Conservation (phyloP, 1,140 invertebrate species). For the Lanistes nyassanus region DNA sequence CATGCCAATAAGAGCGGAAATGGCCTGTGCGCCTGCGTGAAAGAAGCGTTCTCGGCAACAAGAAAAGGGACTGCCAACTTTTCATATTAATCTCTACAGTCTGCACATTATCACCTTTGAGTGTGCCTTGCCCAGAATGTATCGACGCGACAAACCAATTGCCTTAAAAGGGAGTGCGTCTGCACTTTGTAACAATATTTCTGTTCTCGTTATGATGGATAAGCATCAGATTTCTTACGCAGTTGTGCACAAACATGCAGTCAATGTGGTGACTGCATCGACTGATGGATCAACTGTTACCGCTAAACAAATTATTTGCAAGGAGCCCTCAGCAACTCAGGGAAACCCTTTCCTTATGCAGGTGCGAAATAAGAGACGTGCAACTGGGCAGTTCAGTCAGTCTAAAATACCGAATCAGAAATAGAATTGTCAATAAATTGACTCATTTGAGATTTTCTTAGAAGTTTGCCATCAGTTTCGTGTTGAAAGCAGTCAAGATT, state of each 20-base stretch:
- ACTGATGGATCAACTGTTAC: constrained; percentile 57
- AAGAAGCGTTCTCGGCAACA: constrained; percentile 48
- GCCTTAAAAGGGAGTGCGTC: constrained; percentile 59
- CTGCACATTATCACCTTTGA: neutral
- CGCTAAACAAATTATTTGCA: constrained; percentile 61
- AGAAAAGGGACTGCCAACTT: neutral
- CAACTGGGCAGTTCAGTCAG: neutral
- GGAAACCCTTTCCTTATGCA: constrained; percentile 57
- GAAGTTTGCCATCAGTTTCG: too few relatives aligned
- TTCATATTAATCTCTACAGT: neutral
- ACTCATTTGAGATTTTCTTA: too few relatives aligned
- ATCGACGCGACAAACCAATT: constrained; percentile 61
- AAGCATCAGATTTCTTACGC: constrained; percentile 58
- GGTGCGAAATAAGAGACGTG: constrained; percentile 31
- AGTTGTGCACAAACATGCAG: constrained; percentile 60
- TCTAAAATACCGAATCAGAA: neutral
- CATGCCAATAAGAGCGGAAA: constrained; percentile 1
- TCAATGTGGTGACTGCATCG: constrained; percentile 55
- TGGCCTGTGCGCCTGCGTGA: constrained; percentile 27
- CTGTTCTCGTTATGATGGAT: constrained; percentile 47
- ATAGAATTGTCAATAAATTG: too few relatives aligned
- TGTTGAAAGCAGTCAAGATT: too few relatives aligned
- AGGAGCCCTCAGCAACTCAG: constrained; percentile 58
- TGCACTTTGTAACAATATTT: constrained; percentile 58
- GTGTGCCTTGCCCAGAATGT: constrained; percentile 39